These are phyloP conservation scores for Philaenus spumarius DNA, from an alignment of 1,140 invertebrate species.

Conservation along the genomic window DNA sequence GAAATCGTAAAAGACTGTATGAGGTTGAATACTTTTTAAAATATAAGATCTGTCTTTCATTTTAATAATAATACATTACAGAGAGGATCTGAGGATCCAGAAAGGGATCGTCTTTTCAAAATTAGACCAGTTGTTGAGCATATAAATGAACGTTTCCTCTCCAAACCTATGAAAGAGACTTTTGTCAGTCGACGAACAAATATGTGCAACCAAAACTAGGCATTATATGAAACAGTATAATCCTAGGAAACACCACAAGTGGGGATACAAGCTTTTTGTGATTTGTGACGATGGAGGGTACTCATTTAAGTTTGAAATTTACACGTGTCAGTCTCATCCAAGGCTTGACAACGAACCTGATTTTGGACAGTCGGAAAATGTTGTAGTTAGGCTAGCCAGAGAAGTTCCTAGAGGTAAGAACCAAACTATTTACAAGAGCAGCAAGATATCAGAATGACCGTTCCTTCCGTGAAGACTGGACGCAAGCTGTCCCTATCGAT, in stretches of 20 bases:
- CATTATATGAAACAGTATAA: conserved; percentile 35
- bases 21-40: background rate
- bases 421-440: conserved; percentile 33
- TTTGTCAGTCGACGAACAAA: conserved; percentile 35
- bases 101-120: conserved; percentile 1
- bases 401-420: conserved; percentile 20
- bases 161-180: conserved; percentile 31
- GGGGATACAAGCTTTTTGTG: conserved; percentile 34
- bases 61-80: background rate
- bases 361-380: conserved; percentile 29
- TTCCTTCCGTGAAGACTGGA: too few relatives aligned
- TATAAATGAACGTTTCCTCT: background rate
- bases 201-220: conserved; percentile 33
- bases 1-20: background rate
- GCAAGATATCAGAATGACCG: too few relatives aligned
- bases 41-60: background rate
- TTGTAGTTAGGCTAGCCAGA: conserved; percentile 24
- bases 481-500: too few relatives aligned
- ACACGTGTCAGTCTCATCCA: conserved; percentile 26
- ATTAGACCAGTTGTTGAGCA: conserved; percentile 4
- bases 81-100: background rate
- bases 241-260: conserved; percentile 36
- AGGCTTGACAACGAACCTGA: conserved; percentile 25
- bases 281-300: conserved; percentile 26
- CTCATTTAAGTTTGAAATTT: conserved; percentile 34